Percentiles rank a stretch among this genome's conserved stretches.
phyloP scores from a whole-genome alignment of 2,113 vertebrate genomes.

The Callionymus lyra region DNA sequence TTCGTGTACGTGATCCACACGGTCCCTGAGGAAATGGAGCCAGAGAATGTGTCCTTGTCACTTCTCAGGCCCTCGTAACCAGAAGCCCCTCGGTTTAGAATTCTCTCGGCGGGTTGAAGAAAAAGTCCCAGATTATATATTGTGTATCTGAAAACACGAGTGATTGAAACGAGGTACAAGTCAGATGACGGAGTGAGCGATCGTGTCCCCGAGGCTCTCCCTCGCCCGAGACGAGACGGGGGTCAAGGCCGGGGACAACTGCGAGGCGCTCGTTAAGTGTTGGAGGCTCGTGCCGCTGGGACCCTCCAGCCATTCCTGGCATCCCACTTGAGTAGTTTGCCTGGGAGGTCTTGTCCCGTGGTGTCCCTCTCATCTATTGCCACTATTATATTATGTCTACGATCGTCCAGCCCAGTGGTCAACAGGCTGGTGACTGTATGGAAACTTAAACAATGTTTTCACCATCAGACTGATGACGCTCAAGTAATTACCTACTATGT shows the following conservation, averaged over 20 bases:
- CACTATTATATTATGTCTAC: constrained; percentile 62
- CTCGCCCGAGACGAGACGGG: constrained; percentile 50
- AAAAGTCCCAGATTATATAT: no score
- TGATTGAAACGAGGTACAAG: no score
- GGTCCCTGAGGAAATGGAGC: constrained; percentile 41
- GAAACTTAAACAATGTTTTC: constrained; percentile 55
- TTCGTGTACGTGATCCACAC: constrained; percentile 30
- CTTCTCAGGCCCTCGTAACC: constrained; percentile 31
- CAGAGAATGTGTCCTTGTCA: constrained; percentile 54
- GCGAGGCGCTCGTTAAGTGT: constrained; percentile 69
- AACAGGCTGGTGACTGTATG: constrained; percentile 41
- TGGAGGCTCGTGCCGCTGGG: constrained; percentile 64
- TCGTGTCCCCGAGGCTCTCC: constrained; percentile 44
- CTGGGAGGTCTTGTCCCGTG: constrained; percentile 44
- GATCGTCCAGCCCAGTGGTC: constrained; percentile 14
- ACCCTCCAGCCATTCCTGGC: constrained; percentile 57
- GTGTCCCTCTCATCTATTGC: constrained; percentile 40
- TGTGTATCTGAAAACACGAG: no score
- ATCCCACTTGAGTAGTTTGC: constrained; percentile 45
- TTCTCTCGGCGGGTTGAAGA: no score
- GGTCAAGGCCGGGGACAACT: constrained; percentile 65
- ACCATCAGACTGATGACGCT: no score
- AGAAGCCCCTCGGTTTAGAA: no score
- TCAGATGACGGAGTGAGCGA: constrained; percentile 34
- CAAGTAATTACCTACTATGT: no score